Percentiles rank a stretch among this genome's conserved stretches.
Conservation (phyloP, 1,140 invertebrate genomes). For the Hypothenemus hampei region DNA sequence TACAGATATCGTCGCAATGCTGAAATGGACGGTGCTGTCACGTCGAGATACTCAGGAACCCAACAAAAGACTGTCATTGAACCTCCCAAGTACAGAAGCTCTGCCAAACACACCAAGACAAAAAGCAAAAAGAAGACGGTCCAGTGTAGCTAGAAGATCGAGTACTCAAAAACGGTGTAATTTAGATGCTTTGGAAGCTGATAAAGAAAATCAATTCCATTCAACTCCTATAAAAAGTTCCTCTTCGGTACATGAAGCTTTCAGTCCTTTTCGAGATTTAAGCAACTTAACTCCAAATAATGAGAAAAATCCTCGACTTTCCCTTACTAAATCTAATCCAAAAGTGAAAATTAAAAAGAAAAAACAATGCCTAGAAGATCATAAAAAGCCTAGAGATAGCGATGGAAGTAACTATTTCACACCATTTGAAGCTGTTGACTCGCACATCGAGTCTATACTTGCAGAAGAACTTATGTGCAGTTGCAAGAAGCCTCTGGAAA, state of each 20-base stretch:
- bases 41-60: slow-evolving; percentile 30
- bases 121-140: slow-evolving; percentile 35
- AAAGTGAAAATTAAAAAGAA: slow-evolving; percentile 35
- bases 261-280: slow-evolving; percentile 39
- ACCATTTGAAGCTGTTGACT: slow-evolving; percentile 40
- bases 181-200: slow-evolving; percentile 30
- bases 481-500: slow-evolving; percentile 35
- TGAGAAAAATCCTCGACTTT: background rate
- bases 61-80: slow-evolving; percentile 23
- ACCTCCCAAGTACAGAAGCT: slow-evolving; percentile 18
- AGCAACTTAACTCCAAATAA: slow-evolving; percentile 41
- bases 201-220: slow-evolving; percentile 44
- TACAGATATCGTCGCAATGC: slow-evolving; percentile 28
- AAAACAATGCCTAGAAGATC: slow-evolving; percentile 33
- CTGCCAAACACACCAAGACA: slow-evolving; percentile 22
- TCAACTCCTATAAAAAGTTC: slow-evolving; percentile 42
- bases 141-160: slow-evolving; percentile 23
- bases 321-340: slow-evolving; percentile 1
- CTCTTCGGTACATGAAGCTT: slow-evolving; percentile 28
- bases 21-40: slow-evolving; percentile 42
- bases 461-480: slow-evolving; percentile 28
- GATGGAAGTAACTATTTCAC: slow-evolving; percentile 36
- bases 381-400: slow-evolving; percentile 13
- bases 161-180: slow-evolving; percentile 30
- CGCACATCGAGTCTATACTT: slow-evolving; percentile 37